Evolutionary conservation across 2,113 vertebrate species (phyloP).

Genomic region (Chamaea fasciata): DNA sequence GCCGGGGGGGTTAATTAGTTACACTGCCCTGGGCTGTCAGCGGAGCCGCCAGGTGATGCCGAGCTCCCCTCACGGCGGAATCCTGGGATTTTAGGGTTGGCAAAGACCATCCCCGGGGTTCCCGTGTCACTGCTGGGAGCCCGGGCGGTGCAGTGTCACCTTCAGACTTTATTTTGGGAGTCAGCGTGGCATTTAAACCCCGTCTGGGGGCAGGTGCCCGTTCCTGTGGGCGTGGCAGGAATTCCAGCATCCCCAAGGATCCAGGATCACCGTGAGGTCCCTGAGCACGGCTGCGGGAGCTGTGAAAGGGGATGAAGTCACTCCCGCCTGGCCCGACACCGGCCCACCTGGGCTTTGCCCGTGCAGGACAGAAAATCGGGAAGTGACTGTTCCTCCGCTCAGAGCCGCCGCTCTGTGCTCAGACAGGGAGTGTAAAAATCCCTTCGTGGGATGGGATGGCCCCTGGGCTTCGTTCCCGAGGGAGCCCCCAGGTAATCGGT

Average conservation of each 20-base stretch:
- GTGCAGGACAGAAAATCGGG: background rate
- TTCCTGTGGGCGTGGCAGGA: no score
- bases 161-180: no score
- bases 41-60: background rate
- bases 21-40: rapidly evolving
- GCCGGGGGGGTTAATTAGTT: background rate
- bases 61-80: background rate
- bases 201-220: no score
- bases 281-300: background rate
- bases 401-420: background rate
- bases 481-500: background rate
- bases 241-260: no score
- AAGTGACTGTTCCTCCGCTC: no score
- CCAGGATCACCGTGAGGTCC: no score
- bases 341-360: background rate
- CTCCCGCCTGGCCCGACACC: no score
- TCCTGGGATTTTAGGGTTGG: background rate
- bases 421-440: background rate
- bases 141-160: no score
- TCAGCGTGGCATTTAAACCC: no score
- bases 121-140: background rate
- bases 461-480: background rate
- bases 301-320: background rate
- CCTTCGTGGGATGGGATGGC: background rate
- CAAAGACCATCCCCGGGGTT: background rate